Conservation (phyloP, 2,888 invertebrate species). For the Metellina segmentata region DNA sequence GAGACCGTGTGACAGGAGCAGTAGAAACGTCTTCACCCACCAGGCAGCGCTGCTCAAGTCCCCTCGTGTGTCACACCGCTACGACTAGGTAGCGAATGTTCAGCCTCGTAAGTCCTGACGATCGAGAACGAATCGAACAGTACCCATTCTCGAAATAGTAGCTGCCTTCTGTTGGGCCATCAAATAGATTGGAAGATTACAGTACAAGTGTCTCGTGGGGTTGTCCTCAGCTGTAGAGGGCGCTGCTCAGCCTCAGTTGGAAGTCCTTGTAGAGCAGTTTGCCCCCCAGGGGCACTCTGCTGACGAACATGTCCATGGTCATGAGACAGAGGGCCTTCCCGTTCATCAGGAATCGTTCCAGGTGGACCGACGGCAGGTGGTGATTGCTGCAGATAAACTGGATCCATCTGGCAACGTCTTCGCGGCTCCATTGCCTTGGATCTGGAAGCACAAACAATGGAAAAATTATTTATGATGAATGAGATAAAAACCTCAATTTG, state of each 20-base stretch:
- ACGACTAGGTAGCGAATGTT: no score
- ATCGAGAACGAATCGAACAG: no score
- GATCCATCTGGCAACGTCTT: constrained; percentile 87
- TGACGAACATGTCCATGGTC: constrained; percentile 95
- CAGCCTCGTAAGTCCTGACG: no score
- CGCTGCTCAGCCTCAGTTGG: constrained; percentile 86
- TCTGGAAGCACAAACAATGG: constrained; percentile 82
- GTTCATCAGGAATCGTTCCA: constrained; percentile 88
- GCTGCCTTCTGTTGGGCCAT: not conserved
- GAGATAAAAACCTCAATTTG: not conserved
- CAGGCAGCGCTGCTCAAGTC: no score
- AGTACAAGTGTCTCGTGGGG: not conserved
- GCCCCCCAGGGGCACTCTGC: constrained; percentile 99
- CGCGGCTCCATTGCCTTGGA: constrained; percentile 87
- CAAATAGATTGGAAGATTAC: not conserved
- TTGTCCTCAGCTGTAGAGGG: constrained; percentile 83
- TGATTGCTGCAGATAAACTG: constrained; percentile 84
- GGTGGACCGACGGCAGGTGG: constrained; percentile 83
- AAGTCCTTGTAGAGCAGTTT: constrained; percentile 88
- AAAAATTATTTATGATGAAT: not conserved
- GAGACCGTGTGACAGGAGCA: no score
- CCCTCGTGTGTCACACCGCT: no score
- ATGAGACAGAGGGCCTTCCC: constrained; percentile 90
- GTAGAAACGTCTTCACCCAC: no score
- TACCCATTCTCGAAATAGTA: not conserved